Base-by-base conservation (phyloP, 2,113 vertebrate genomes). In the Callocephalon fimbriatum region DNA sequence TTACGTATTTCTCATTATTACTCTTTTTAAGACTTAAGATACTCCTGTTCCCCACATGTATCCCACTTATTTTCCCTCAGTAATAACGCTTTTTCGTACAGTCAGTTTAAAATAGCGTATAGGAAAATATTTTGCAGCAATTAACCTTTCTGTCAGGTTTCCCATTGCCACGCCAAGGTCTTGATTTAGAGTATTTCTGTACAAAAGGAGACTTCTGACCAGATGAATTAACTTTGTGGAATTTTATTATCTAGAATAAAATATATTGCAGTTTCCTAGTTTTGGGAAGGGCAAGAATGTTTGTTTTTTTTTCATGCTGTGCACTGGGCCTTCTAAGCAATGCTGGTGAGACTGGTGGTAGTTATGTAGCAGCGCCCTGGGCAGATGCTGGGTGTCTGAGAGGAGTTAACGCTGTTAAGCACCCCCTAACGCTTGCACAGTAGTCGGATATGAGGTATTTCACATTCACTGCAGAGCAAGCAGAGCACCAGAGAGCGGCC, bases 261-360 rank as follows among this genome's bases (percentile, higher is more conserved):
- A 85, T 96, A 86, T 93, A 89, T 95, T 83, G 84, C 86, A 96
- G 89, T 84, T 95, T 73, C 86, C 93, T 95, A 78, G 79, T 94
- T 95, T 94, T 47, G 97, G 96, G 90, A 96, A 96, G 91, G 95
- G 96, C 96, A 90, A 87, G 91, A 91, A 95, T 74, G 86, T 94
- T 94, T 89, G n/a, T 95, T 35, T 94, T 88, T 91, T 90, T 96
- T 93, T 90, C 88, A 71, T 56, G 94, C 93, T 91, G 95, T 94
- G 94, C 89, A 95, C 94, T 72, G 77, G 91, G 91, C 97, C 97
- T 96, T 96, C 70, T 93, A 88, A 97, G 93, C 95, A 97, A 84
- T 78, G 94, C 87, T 89, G 42, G 78, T 78, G 74, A 86, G 91
- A 72, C 54, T 80, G 78, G 94, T 76, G 86, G 58, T 63, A 31